phyloP scores from a whole-genome alignment of 1,140 invertebrate species.

The Drosophila orosa region DNA sequence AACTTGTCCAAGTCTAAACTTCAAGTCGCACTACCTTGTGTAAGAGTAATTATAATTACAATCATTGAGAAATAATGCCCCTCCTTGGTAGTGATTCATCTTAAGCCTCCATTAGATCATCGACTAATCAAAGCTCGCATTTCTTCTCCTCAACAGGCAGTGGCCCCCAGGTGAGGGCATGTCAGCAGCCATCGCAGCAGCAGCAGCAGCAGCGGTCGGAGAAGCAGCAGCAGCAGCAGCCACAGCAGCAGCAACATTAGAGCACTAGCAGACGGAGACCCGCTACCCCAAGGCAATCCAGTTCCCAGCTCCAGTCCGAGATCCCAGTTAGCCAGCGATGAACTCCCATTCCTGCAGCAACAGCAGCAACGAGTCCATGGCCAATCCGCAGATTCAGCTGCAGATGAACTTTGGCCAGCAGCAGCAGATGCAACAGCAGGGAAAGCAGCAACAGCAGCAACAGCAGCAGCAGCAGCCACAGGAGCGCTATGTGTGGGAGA shows the following conservation, averaged over 20 bases:
- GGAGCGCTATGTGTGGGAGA: constrained; percentile 83
- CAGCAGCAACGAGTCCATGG: constrained; percentile 72
- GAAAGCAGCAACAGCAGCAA: constrained; percentile 1
- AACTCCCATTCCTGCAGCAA: constrained; percentile 72
- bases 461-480: constrained; percentile 45
- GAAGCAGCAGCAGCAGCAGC: constrained; percentile 6
- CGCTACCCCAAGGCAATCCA: not conserved
- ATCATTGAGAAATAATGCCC: constrained; percentile 4
- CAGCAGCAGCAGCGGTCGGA: constrained; percentile 38
- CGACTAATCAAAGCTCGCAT: constrained; percentile 2
- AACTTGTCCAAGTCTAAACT: not conserved
- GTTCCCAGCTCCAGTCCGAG: not conserved
- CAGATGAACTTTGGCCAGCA: constrained; percentile 60
- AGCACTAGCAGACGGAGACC: constrained; percentile 17
- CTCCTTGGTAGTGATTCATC: constrained; percentile 58
- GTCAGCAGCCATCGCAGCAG: constrained; percentile 63
- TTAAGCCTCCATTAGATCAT: constrained; percentile 55
- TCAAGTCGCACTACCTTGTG: not conserved
- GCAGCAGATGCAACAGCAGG: not conserved
- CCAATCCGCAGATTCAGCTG: constrained; percentile 53
- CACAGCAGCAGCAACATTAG: constrained; percentile 7
- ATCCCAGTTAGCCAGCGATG: constrained; percentile 34
- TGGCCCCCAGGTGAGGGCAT: constrained; percentile 52
- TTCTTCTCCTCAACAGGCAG: constrained; percentile 11
- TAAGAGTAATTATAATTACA: not conserved